Conservation (phyloP, 2,797 vertebrate species). For the Aulostomus chinensis region DNA sequence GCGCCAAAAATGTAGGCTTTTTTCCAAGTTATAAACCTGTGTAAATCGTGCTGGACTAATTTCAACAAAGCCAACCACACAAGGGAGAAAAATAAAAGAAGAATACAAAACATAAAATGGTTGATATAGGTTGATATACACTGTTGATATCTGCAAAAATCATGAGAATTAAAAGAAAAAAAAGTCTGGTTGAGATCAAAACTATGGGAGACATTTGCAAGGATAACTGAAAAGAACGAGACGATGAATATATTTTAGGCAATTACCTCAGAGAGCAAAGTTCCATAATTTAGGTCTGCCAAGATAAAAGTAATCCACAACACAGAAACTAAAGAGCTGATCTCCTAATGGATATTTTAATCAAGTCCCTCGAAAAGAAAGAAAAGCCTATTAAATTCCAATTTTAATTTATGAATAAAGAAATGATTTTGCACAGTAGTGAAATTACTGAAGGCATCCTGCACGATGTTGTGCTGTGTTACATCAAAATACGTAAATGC, state of each 20-base stretch:
- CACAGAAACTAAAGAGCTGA: conserved; percentile 80
- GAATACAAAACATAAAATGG: conserved; percentile 28
- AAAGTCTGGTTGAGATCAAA: conserved; percentile 62
- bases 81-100: conserved; percentile 33
- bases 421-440: conserved; percentile 68
- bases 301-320: conserved; percentile 83
- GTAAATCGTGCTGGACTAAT: conserved; percentile 63
- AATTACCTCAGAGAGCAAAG: conserved; percentile 79
- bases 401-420: conserved; percentile 80
- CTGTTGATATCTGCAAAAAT: conserved; percentile 19
- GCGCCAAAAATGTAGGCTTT: conserved; percentile 61
- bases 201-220: conserved; percentile 63
- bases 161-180: conserved; percentile 35
- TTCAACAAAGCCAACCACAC: conserved; percentile 44
- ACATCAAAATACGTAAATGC: conserved; percentile 44
- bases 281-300: conserved; percentile 79
- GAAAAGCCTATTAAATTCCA: conserved; percentile 78
- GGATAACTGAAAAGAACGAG: conserved; percentile 67
- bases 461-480: conserved; percentile 65
- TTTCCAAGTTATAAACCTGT: conserved; percentile 72
- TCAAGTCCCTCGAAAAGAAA: conserved; percentile 77
- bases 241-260: conserved; percentile 80
- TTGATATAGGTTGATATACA: conserved; percentile 3
- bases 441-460: conserved; percentile 67
- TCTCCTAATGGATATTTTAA: conserved; percentile 83